These are phyloP conservation scores for Erethizon dorsatum DNA, from an alignment of 2,797 vertebrate genomes.

Conservation along the genomic window DNA sequence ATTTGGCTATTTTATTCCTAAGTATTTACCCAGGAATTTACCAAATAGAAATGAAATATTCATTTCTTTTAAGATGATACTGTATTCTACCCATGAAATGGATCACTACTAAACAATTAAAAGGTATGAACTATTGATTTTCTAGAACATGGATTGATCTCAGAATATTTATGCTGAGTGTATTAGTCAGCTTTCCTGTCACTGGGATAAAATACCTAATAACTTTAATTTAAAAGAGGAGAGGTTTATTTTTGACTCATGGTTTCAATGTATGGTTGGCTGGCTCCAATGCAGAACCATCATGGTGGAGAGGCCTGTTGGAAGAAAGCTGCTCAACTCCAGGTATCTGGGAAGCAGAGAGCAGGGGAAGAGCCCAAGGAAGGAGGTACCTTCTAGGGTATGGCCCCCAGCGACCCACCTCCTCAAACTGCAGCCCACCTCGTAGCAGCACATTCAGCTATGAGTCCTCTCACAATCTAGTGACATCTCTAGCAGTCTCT, in stretches of 20 bases:
- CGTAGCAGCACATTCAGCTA: no score
- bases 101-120: not conserved
- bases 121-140: not conserved
- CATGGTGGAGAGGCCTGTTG: not conserved
- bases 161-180: not conserved
- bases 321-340: not conserved
- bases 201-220: no score
- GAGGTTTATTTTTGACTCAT: no score
- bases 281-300: not conserved
- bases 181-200: no score
- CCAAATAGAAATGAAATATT: not conserved
- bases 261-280: no score
- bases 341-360: not conserved
- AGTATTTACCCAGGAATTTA: not conserved
- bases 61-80: not conserved
- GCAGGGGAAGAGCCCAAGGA: not conserved
- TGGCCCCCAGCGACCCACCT: not conserved
- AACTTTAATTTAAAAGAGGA: no score
- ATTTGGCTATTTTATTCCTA: not conserved
- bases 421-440: not conserved
- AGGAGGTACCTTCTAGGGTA: not conserved
- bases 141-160: not conserved
- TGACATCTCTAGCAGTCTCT: no score
- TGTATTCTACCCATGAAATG: not conserved
- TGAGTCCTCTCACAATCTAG: no score